Evolutionary conservation across 2,113 vertebrate species (phyloP).

Genomic region (Mugil cephalus): DNA sequence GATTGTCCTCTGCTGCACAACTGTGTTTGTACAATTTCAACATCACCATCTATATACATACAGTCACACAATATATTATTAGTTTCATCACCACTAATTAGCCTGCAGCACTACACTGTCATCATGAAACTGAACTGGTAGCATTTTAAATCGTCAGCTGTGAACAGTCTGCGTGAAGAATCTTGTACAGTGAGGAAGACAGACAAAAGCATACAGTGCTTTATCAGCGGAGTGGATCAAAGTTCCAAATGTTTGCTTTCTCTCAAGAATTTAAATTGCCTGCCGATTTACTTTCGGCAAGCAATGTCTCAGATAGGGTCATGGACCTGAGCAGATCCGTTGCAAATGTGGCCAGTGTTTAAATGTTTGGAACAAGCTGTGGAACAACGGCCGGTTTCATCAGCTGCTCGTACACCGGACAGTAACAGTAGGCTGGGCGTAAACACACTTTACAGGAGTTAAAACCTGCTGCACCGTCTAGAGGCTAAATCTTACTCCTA

Average conservation of each 20-base stretch:
- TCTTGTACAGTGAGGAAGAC: slow-evolving; percentile 9
- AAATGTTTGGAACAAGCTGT: background rate
- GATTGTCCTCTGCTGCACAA: slow-evolving; percentile 55
- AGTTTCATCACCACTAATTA: slow-evolving; percentile 43
- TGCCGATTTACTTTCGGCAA: background rate
- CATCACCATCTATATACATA: slow-evolving; percentile 42
- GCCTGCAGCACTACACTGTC: slow-evolving; percentile 36
- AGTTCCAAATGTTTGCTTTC: background rate
- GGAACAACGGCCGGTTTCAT: no score
- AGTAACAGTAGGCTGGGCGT: no score
- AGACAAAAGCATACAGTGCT: background rate
- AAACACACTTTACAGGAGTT: no score
- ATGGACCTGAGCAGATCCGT: no score
- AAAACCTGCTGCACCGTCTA: no score
- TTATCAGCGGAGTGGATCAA: background rate
- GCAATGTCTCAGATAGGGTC: no score
- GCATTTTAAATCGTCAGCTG: slow-evolving; percentile 56
- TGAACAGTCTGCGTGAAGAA: slow-evolving; percentile 31
- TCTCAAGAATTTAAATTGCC: background rate
- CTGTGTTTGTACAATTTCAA: slow-evolving; percentile 42
- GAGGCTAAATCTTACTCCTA: no score
- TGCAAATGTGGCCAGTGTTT: no score
- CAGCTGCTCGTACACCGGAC: no score
- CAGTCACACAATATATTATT: slow-evolving; percentile 55
- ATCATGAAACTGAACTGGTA: slow-evolving; percentile 47